Evolutionary conservation across 2,888 invertebrate species (phyloP), one percentile per base, ranked within the genome.

Genomic region (Leptopterna dolabrata): DNA sequence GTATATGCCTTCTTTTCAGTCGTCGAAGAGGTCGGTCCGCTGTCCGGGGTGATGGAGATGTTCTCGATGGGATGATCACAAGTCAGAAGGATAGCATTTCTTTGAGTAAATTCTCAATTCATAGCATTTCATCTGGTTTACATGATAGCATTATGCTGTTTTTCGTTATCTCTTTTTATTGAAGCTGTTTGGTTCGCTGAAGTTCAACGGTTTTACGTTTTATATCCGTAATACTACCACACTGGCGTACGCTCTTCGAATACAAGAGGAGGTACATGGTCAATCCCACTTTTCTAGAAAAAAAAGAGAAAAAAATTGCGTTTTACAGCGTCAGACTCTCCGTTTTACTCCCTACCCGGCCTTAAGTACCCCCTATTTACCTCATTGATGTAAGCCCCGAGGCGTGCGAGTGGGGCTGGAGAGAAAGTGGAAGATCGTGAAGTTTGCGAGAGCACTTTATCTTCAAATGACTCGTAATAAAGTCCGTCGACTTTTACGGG

Each of bases 401-500:
- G 63, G 63, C 24, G 11, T 24, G 11, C 11, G 19, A 19, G 36
- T 36, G 19, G 63, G 27, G 55, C 7, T 3, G 16, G 24, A 1
- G 27, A 19, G 27, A 19, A 24, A 3, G 24, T 1, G 63, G 63
- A 9, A 24, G 63, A 6, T 63, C 63, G 63, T 63, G 63, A 63
- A 63, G 63, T 63, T 63, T 63, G 63, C 24, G 63, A 63, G 63
- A 63, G 63, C 63, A 63, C 63, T 63, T 63, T 24, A 63, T 63
- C 63, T 63, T 63, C 63, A 63, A 63, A 63, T 63, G 63, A 63
- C 63, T 63, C 63, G 63, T 63, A 63, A 63, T 63, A 63, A 63
- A 63, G 24, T 63, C 19, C 63, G 24, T 19, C 13, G 63, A 63
- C 24, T 63, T 63, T 63, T 63, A 63, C 63, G 13, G 63, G 63